phyloP scores from a whole-genome alignment of 2,888 invertebrate species.

The Anodontia alba region DNA sequence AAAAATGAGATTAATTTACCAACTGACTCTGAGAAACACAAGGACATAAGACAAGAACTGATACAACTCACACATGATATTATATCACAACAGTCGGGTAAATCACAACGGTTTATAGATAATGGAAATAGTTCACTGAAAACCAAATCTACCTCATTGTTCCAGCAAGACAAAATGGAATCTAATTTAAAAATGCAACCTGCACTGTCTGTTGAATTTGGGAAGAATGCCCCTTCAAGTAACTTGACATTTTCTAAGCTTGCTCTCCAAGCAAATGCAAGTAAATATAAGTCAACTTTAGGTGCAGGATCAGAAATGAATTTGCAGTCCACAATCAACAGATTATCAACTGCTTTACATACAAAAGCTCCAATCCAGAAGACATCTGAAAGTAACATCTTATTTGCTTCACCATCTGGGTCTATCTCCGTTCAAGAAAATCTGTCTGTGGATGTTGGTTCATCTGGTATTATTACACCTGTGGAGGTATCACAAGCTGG shows the following conservation, averaged over 20 bases:
- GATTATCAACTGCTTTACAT: constrained; percentile 47
- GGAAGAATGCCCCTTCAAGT: constrained; percentile 35
- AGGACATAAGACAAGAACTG: constrained; percentile 53
- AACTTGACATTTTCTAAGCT: constrained; percentile 52
- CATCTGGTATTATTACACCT: background rate
- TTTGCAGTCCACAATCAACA: constrained; percentile 52
- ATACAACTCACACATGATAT: constrained; percentile 57
- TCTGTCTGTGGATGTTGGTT: constrained; percentile 18
- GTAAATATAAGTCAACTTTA: constrained; percentile 11
- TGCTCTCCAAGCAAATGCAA: constrained; percentile 34
- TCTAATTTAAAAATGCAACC: constrained; percentile 20
- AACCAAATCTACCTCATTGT: constrained; percentile 23
- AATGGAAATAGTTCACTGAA: constrained; percentile 7
- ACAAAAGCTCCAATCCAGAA: background rate
- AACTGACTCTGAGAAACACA: constrained; percentile 44
- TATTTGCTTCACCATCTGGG: background rate
- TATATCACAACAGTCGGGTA: constrained; percentile 49
- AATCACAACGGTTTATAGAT: constrained; percentile 20
- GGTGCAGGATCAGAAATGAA: constrained; percentile 36
- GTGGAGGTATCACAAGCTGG: background rate
- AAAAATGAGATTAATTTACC: constrained; percentile 26
- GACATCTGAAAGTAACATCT: too few species aligned
- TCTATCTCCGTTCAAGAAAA: background rate
- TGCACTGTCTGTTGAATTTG: constrained; percentile 47
- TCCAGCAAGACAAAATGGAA: background rate